A percentile compares a stretch with the other conserved stretches of the same genome.
These are phyloP conservation scores for Cecropterus lyciades DNA, from an alignment of 1,140 invertebrate species.

Conservation along the genomic window DNA sequence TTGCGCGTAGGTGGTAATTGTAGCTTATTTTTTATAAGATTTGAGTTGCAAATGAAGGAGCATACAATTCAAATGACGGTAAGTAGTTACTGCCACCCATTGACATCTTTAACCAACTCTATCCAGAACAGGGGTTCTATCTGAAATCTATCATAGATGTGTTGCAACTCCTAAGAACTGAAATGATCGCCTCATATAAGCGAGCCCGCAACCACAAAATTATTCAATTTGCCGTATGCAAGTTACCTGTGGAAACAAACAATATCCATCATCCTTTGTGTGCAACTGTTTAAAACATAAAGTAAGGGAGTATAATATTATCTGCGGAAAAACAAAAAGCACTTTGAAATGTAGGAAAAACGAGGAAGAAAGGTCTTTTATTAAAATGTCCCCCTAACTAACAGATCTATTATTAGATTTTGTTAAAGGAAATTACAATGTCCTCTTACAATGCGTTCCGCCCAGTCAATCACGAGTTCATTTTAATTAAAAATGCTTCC, in stretches of 20 bases:
- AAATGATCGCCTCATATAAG: no score
- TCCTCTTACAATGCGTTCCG: conserved; percentile 1
- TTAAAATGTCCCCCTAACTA: conserved; percentile 6
- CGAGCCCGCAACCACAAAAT: no score
- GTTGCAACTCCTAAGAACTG: no score
- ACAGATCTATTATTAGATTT: background rate
- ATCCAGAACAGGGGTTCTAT: no score
- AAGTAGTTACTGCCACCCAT: no score
- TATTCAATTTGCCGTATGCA: background rate
- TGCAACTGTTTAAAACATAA: background rate
- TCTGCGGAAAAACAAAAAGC: background rate
- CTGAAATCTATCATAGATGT: no score
- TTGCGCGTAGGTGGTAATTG: no score
- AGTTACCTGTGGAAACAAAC: background rate
- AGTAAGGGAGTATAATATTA: background rate
- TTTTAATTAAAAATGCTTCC: conserved; percentile 2
- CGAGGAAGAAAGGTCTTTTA: background rate
- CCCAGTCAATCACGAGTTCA: background rate
- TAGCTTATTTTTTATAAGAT: no score
- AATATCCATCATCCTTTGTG: background rate
- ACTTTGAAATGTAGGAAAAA: background rate
- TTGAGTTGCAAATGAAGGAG: no score
- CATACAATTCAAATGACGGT: no score
- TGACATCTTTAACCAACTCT: no score
- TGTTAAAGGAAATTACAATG: background rate